Conservation (phyloP, 2,888 invertebrate genomes). For the Dendrolimus houi region DNA sequence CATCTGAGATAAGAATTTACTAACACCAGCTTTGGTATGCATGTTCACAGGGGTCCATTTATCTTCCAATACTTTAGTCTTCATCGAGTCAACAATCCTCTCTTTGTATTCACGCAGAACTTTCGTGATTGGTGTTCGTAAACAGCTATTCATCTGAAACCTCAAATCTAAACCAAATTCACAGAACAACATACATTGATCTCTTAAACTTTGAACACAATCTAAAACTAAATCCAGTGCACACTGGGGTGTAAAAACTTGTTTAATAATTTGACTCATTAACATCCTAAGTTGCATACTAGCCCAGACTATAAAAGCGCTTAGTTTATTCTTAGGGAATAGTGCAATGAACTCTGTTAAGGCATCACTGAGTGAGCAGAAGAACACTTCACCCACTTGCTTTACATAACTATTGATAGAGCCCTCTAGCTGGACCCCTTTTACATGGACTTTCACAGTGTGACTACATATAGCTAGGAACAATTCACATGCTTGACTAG, state of each 20-base stretch:
- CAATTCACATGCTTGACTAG: constrained; percentile 85
- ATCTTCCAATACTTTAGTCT: constrained; percentile 85
- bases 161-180: constrained; percentile 91
- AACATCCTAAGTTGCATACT: constrained; percentile 88
- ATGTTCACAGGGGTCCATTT: constrained; percentile 90
- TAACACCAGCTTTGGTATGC: constrained; percentile 81
- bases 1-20: constrained; percentile 83
- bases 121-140: constrained; percentile 85
- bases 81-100: constrained; percentile 88
- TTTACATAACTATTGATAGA: constrained; percentile 87
- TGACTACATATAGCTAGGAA: constrained; percentile 89
- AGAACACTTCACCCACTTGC: constrained; percentile 89
- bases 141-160: constrained; percentile 91
- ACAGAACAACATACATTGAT: constrained; percentile 79
- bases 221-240: constrained; percentile 89
- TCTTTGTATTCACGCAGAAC: constrained; percentile 87
- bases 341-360: constrained; percentile 78
- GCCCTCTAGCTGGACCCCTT: constrained; percentile 87
- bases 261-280: constrained; percentile 88
- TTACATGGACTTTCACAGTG: constrained; percentile 86
- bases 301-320: constrained; percentile 91
- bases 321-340: constrained; percentile 83
- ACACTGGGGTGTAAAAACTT: constrained; percentile 93
- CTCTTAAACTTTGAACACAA: constrained; percentile 88
- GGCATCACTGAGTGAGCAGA: constrained; percentile 87